Percentiles rank a stretch among this genome's conserved stretches.
These are phyloP conservation scores for Argyrosomus regius DNA, from an alignment of 2,797 vertebrate genomes.

Conservation along the genomic window DNA sequence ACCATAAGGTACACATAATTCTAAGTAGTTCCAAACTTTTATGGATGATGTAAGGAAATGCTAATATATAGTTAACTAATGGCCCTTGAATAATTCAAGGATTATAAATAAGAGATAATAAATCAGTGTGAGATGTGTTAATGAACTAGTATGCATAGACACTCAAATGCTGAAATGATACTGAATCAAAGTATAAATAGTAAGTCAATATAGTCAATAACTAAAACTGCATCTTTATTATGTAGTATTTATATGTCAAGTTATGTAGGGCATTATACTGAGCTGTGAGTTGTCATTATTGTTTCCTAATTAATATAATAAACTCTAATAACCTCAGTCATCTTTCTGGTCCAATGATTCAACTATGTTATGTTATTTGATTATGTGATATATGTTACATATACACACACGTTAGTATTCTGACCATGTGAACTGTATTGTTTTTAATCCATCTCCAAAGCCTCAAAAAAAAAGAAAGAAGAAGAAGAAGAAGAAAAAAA, in stretches of 20 bases:
- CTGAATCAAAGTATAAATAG: not conserved
- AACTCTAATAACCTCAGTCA: not conserved
- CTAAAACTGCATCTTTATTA: not conserved
- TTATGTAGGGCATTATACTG: not conserved
- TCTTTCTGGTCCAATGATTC: not conserved
- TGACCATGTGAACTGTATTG: not conserved
- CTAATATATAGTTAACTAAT: slow-evolving; percentile 2
- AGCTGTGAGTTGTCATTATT: slow-evolving; percentile 7
- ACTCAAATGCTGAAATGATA: not conserved
- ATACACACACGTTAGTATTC: not conserved
- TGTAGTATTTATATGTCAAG: not conserved
- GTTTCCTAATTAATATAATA: not conserved
- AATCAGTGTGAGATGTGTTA: not conserved
- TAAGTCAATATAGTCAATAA: not conserved
- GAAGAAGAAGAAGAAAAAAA: not conserved
- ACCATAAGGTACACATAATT: not conserved
- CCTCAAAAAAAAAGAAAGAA: not conserved
- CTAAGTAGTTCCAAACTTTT: not conserved
- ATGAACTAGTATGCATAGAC: not conserved
- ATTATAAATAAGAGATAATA: not conserved
- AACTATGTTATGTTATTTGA: not conserved
- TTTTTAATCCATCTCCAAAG: not conserved
- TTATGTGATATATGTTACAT: not conserved
- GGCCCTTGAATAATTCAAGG: not conserved
- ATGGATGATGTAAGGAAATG: not conserved